Evolutionary conservation across 2,797 vertebrate genomes (phyloP).

Genomic region (Liasis olivaceus): DNA sequence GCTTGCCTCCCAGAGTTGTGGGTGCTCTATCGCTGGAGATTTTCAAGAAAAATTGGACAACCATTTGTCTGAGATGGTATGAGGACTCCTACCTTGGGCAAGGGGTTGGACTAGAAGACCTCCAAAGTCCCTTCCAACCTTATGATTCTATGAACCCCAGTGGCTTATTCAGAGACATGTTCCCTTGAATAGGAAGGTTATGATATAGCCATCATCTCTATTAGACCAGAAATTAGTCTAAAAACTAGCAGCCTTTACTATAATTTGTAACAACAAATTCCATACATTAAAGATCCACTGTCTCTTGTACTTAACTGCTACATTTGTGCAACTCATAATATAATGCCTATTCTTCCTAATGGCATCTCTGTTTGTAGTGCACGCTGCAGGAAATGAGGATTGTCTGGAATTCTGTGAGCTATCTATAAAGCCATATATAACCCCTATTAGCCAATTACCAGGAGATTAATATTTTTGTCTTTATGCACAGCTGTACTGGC

Average conservation of each 20-base stretch:
- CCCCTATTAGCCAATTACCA: background rate
- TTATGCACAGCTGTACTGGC: background rate
- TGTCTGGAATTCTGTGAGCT: background rate
- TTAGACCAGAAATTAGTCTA: background rate
- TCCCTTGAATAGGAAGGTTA: background rate
- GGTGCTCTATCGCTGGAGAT: too few relatives aligned
- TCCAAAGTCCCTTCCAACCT: background rate
- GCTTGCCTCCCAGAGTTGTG: too few relatives aligned
- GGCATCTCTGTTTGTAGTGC: background rate
- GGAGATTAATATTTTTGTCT: background rate
- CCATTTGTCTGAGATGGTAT: too few relatives aligned
- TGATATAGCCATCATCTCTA: background rate
- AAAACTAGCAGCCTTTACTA: background rate
- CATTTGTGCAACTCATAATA: background rate
- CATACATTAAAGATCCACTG: background rate
- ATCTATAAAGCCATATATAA: constrained; percentile 12
- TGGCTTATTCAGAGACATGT: background rate
- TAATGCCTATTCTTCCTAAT: background rate
- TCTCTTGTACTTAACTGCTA: background rate
- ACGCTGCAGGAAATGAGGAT: background rate
- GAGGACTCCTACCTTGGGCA: background rate
- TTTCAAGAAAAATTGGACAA: too few relatives aligned
- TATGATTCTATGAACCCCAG: background rate
- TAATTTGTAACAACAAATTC: background rate
- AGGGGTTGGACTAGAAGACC: background rate